Evolutionary conservation across 2,113 vertebrate genomes (phyloP).

Genomic region (Phaethornis superciliosus): DNA sequence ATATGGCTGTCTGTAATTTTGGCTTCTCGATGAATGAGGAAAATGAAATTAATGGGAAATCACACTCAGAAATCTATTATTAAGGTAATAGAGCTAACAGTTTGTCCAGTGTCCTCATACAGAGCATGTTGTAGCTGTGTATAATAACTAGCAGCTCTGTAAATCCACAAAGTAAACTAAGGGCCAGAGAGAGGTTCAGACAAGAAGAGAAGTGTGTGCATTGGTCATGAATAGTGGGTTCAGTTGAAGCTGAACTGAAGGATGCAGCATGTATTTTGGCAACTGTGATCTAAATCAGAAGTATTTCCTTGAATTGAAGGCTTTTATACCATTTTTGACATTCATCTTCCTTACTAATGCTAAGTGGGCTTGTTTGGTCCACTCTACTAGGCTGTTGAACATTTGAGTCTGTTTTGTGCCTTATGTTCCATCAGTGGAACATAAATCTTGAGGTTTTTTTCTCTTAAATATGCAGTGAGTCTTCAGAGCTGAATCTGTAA

Average conservation of each 20-base stretch:
- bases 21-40: slow-evolving; percentile 71
- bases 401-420: not conserved
- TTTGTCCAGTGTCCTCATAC: slow-evolving; percentile 72
- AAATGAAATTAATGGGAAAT: slow-evolving; percentile 82
- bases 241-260: not conserved
- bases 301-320: not conserved
- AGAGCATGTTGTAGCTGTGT: slow-evolving; percentile 62
- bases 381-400: not conserved
- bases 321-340: not conserved
- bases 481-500: not conserved
- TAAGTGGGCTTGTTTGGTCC: not conserved
- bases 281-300: not conserved
- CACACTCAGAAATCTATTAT: slow-evolving; percentile 80
- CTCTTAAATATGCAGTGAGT: not conserved
- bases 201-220: not conserved
- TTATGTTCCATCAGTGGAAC: not conserved
- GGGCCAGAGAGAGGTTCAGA: slow-evolving; percentile 25
- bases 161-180: slow-evolving; percentile 32
- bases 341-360: not conserved
- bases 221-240: not conserved
- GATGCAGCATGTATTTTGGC: not conserved
- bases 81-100: slow-evolving; percentile 79
- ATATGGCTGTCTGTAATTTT: slow-evolving; percentile 78
- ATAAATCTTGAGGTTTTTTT: not conserved
- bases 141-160: slow-evolving; percentile 53